These are phyloP conservation scores for Philotrypesis tridentata DNA, from an alignment of 1,140 invertebrate species.

Conservation along the genomic window DNA sequence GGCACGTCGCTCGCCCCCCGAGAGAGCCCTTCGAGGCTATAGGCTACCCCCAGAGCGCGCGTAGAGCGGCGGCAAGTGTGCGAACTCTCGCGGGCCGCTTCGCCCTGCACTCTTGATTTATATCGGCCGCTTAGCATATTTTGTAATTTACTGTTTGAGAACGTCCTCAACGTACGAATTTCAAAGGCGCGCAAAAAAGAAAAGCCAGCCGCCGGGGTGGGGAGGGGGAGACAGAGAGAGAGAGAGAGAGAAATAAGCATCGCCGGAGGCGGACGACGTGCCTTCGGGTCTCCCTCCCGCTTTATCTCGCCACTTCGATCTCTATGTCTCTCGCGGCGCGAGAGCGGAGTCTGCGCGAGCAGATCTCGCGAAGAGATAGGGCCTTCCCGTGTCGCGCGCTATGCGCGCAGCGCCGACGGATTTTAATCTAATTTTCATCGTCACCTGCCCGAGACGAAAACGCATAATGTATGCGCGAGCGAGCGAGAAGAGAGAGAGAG, in stretches of 20 bases:
- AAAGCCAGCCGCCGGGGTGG: neutral
- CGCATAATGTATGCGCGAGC: constrained; percentile 21
- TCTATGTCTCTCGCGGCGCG: constrained; percentile 39
- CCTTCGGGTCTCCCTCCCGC: neutral
- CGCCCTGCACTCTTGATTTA: constrained; percentile 70
- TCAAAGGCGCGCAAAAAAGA: constrained; percentile 23
- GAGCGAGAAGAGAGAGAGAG: neutral
- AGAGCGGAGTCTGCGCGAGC: constrained; percentile 14
- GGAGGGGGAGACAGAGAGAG: constrained; percentile 26
- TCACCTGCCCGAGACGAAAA: constrained; percentile 44
- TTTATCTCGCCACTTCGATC: constrained; percentile 30
- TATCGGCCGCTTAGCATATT: constrained; percentile 70
- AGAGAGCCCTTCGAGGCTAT: too few species aligned
- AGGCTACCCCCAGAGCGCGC: neutral
- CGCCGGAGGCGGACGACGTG: constrained; percentile 24
- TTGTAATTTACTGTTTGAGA: constrained; percentile 67
- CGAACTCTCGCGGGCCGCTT: constrained; percentile 45
- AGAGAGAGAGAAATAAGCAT: constrained; percentile 11
- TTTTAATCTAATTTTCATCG: constrained; percentile 51
- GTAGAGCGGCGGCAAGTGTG: neutral
- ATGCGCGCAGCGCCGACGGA: constrained; percentile 18
- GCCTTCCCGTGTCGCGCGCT: constrained; percentile 36
- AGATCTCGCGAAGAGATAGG: constrained; percentile 27
- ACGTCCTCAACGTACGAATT: constrained; percentile 66
- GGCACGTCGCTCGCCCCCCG: too few species aligned